A percentile compares a stretch with the other conserved stretches of the same genome.
phyloP scores from a whole-genome alignment of 2,888 invertebrate genomes.

The Penaeus monodon region DNA sequence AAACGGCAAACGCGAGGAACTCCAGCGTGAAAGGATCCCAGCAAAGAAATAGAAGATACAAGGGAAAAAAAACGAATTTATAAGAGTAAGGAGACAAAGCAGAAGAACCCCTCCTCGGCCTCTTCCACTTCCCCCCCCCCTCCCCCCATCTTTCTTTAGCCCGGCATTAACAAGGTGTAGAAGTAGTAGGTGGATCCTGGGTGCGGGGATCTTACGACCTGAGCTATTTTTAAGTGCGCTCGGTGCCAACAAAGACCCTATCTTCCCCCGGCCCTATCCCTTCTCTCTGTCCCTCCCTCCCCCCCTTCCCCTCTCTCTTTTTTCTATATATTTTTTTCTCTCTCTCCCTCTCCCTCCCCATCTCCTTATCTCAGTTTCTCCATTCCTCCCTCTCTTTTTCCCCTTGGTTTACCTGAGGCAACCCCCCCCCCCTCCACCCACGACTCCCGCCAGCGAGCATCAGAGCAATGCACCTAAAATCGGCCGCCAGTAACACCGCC shows the following conservation, averaged over 20 bases:
- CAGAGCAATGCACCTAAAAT: background rate
- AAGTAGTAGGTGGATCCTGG: no score
- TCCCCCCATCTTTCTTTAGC: no score
- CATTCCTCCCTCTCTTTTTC: background rate
- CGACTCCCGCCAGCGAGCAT: background rate
- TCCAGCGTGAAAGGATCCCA: no score
- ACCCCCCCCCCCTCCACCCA: background rate
- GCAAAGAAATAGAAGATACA: no score
- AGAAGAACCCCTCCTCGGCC: no score
- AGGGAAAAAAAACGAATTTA: no score
- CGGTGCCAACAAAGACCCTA: background rate
- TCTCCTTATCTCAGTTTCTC: background rate
- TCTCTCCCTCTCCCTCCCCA: background rate
- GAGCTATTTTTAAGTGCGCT: no score
- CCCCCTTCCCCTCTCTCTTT: background rate
- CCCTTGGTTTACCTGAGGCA: background rate
- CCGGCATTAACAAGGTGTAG: no score
- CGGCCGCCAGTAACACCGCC: background rate
- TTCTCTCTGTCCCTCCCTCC: background rate
- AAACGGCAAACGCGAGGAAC: no score
- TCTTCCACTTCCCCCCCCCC: no score
- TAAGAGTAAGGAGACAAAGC: no score
- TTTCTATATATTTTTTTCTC: background rate
- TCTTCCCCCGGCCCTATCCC: conserved; percentile 2
- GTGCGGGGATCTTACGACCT: no score